Conservation (phyloP, 2,113 vertebrate species). For the Cyprinus carpio region DNA sequence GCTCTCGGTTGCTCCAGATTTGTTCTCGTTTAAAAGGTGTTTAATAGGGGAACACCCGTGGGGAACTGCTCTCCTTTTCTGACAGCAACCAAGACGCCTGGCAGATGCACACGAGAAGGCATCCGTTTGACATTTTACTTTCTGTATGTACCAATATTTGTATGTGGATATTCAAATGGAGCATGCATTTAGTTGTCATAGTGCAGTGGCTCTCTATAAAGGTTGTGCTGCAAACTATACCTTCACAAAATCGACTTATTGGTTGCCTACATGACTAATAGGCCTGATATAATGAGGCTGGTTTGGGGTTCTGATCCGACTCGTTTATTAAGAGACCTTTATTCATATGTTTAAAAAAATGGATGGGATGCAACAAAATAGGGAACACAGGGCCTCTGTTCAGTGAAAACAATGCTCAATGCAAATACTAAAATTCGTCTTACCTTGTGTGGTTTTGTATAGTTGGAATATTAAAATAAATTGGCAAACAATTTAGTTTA, state of each 20-base stretch:
- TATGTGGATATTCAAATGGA: constrained; percentile 3
- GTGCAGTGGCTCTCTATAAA: not conserved
- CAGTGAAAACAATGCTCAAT: not conserved
- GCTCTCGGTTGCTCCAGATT: constrained; percentile 69
- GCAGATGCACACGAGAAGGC: constrained; percentile 8
- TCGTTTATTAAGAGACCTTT: not conserved
- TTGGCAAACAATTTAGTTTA: not conserved
- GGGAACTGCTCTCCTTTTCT: constrained; percentile 51
- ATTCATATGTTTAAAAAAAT: not conserved
- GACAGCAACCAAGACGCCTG: constrained; percentile 24
- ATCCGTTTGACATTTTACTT: constrained; percentile 3
- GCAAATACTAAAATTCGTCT: not conserved
- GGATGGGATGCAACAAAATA: not conserved
- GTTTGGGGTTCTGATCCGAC: constrained; percentile 6
- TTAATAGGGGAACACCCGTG: constrained; percentile 75
- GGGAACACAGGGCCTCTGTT: not conserved
- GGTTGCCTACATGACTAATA: constrained; percentile 4
- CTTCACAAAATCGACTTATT: not conserved
- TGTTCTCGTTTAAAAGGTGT: constrained; percentile 77
- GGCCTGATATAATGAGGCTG: constrained; percentile 1
- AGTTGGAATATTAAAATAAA: not conserved
- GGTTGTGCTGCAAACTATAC: not conserved
- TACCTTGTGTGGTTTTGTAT: not conserved
- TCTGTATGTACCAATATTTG: not conserved
- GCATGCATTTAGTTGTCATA: not conserved